These are phyloP conservation scores for Lanius ludovicianus DNA, from an alignment of 2,113 vertebrate genomes.

Conservation along the genomic window DNA sequence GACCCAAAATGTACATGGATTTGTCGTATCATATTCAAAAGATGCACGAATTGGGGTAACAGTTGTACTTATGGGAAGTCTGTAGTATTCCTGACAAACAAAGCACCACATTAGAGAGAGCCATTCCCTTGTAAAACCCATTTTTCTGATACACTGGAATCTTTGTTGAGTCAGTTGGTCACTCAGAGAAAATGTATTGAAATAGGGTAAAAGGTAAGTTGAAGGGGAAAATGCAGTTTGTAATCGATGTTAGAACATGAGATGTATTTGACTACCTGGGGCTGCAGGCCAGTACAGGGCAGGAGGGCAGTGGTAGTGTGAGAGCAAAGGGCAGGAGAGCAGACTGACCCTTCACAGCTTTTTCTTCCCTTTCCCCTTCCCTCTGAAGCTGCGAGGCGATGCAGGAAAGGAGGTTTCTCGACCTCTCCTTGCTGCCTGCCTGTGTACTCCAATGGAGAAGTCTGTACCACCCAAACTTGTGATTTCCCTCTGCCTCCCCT, in stretches of 20 bases:
- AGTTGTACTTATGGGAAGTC: rapidly evolving
- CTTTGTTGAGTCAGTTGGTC: neutral
- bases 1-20: neutral
- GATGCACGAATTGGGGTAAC: neutral
- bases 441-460: neutral
- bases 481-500: neutral
- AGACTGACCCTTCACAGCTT: neutral
- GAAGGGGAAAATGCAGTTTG: neutral
- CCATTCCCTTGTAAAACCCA: neutral
- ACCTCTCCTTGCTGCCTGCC: neutral
- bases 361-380: neutral
- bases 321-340: neutral
- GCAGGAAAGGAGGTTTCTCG: neutral
- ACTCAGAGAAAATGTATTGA: neutral
- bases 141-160: neutral
- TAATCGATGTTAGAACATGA: neutral
- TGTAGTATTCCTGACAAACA: neutral
- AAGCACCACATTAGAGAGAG: neutral
- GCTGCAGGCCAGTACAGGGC: neutral
- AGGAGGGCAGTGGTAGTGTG: neutral
- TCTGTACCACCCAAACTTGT: neutral
- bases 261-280: neutral
- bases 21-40: neutral
- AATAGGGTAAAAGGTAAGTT: neutral
- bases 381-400: neutral